Evolutionary conservation across 2,113 vertebrate species (phyloP).

Genomic region (Tenebrosternarchus preto): DNA sequence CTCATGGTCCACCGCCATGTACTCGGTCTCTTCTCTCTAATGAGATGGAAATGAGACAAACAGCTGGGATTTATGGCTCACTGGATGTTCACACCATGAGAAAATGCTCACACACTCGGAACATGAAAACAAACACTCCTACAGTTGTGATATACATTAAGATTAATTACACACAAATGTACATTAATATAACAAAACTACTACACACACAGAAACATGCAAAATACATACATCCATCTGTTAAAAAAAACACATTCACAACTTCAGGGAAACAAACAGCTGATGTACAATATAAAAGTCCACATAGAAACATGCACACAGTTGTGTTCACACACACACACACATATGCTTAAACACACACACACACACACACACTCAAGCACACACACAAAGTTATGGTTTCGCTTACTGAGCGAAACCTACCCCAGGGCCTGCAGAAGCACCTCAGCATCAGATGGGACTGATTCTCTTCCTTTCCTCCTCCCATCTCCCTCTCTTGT

Average conservation of each 20-base stretch:
- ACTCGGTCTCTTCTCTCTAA: slow-evolving; percentile 74
- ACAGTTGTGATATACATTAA: slow-evolving; percentile 18
- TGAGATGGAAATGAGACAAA: slow-evolving; percentile 77
- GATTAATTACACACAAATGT: slow-evolving; percentile 47
- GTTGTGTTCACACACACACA: slow-evolving; percentile 13
- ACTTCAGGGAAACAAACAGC: slow-evolving; percentile 5
- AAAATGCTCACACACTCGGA: slow-evolving; percentile 52
- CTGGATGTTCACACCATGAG: slow-evolving; percentile 58
- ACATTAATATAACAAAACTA: slow-evolving; percentile 14
- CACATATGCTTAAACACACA: slow-evolving; percentile 31
- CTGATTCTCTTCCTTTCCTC: slow-evolving; percentile 30
- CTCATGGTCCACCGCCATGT: slow-evolving; percentile 77
- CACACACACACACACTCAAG: slow-evolving; percentile 20
- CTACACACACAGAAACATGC: slow-evolving; percentile 16
- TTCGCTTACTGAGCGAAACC: slow-evolving; percentile 60
- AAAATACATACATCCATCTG: slow-evolving; percentile 13
- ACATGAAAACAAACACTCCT: slow-evolving; percentile 52
- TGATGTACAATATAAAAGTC: neutral
- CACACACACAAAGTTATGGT: slow-evolving; percentile 45
- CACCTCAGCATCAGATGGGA: slow-evolving; percentile 50
- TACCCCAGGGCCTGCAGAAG: slow-evolving; percentile 55
- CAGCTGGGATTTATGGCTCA: slow-evolving; percentile 73
- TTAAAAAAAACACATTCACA: neutral
- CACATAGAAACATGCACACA: slow-evolving; percentile 15
- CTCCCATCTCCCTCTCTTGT: slow-evolving; percentile 22